These are phyloP conservation scores for Erythrolamprus reginae DNA, from an alignment of 2,113 vertebrate genomes.

Conservation along the genomic window DNA sequence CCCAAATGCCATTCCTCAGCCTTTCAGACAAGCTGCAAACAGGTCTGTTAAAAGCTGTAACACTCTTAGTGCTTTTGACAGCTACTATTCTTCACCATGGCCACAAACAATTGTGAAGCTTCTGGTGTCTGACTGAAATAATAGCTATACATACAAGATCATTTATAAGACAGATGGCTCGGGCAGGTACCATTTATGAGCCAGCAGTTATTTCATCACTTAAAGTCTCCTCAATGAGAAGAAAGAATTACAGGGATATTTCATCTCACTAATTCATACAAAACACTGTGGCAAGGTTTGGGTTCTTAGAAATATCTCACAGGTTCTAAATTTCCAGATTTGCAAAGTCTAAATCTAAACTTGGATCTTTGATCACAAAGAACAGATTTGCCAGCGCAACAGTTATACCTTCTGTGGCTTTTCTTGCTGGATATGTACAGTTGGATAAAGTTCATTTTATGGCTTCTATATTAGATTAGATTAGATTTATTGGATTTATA, in stretches of 20 bases:
- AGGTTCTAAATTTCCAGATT: not conserved
- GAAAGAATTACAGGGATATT: conserved; percentile 15
- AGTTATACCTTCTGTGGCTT: not conserved
- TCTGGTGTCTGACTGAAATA: conserved; percentile 63
- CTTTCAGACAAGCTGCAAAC: conserved; percentile 46
- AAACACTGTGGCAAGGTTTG: conserved; percentile 2
- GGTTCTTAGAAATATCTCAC: conserved; percentile 2
- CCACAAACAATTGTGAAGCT: conserved; percentile 59
- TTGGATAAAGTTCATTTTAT: not conserved
- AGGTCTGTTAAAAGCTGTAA: conserved; percentile 38
- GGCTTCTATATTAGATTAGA: not conserved
- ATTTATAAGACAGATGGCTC: conserved; percentile 63
- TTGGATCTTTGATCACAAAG: not conserved
- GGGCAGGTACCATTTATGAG: conserved; percentile 59
- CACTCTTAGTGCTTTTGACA: conserved; percentile 50
- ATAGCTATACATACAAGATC: conserved; percentile 61
- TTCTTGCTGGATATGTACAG: not conserved
- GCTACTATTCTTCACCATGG: conserved; percentile 58
- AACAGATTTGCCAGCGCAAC: not conserved
- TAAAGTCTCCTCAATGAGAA: conserved; percentile 17
- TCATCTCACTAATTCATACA: conserved; percentile 35
- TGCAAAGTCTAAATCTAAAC: not conserved
- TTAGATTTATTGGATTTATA: too few relatives aligned
- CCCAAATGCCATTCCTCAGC: conserved; percentile 8
- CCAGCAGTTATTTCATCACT: conserved; percentile 44